These are phyloP conservation scores for Automeris io DNA, from an alignment of 2,888 invertebrate species.

Conservation along the genomic window DNA sequence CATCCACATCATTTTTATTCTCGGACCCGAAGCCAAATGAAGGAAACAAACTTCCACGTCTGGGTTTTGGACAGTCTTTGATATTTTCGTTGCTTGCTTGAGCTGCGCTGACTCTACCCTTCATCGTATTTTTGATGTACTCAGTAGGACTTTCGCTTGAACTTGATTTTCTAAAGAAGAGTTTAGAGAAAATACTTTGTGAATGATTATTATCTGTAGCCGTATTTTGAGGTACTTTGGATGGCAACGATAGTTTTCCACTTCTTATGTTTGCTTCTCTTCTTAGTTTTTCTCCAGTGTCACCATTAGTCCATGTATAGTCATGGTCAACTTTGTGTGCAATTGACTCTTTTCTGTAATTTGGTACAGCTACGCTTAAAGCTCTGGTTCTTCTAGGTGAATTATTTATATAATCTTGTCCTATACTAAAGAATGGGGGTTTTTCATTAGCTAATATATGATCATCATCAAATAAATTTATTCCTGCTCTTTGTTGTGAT, in stretches of 20 bases:
- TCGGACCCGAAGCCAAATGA: constrained; percentile 40
- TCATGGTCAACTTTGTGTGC: constrained; percentile 62
- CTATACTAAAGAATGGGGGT: constrained; percentile 75
- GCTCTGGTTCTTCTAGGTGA: constrained; percentile 76
- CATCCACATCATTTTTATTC: constrained; percentile 43
- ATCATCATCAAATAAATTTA: constrained; percentile 84
- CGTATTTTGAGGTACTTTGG: constrained; percentile 26
- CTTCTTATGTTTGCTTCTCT: constrained; percentile 64
- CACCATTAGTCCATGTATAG: constrained; percentile 83
- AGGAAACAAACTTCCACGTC: constrained; percentile 59
- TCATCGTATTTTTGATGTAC: constrained; percentile 52
- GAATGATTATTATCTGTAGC: constrained; percentile 28
- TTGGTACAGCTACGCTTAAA: constrained; percentile 76
- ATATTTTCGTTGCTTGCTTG: constrained; percentile 39
- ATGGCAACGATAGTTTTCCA: constrained; percentile 61
- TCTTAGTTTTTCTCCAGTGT: constrained; percentile 77
- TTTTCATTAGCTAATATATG: constrained; percentile 84
- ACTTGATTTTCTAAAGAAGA: constrained; percentile 50
- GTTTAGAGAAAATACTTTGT: constrained; percentile 46
- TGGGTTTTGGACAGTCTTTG: constrained; percentile 36
- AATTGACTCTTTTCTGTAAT: constrained; percentile 58
- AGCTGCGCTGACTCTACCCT: constrained; percentile 42
- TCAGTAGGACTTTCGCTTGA: constrained; percentile 51
- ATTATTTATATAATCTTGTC: constrained; percentile 53
- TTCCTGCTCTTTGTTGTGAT: constrained; percentile 69